Base-by-base conservation (phyloP, 2,888 invertebrate species). In the Buathra laborator region DNA sequence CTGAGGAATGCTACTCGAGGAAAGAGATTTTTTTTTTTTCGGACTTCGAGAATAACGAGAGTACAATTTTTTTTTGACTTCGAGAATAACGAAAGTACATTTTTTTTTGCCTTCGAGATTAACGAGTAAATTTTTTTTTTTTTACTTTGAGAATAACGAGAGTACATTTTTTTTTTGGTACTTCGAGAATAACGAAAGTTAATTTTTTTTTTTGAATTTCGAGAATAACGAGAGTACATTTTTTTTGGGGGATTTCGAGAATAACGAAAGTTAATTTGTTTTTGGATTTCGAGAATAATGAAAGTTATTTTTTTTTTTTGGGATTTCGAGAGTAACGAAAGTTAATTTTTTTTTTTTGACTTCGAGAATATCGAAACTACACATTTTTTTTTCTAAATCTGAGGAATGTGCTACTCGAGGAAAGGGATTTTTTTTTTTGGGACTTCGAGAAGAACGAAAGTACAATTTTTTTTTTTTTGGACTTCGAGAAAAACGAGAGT, bases 401-500 rank as follows among this genome's bases (percentile, higher is more conserved):
- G n/a, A n/a, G n/a, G n/a, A n/a, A n/a, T n/a, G n/a, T n/a, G n/a
- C n/a, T n/a, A n/a, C n/a, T n/a, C n/a, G n/a, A n/a, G n/a, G n/a
- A n/a, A n/a, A n/a, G n/a, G n/a, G n/a, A 24, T 2, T 2, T 0
- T 53, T 16, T 16, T 19, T 12, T 43, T 51, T 7, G 67, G 43
- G 46, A 51, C 78, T 66, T 48, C 76, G 70, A 84, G 68, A 85
- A 87, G 88, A 88, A 86, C 75, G 84, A 88, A 71, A 76, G 85
- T 88, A 90, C 86, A 85, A 84, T 90, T 37, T 93, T 93, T 91
- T 93, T 90, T 93, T 92, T 89, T 90, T 93, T 93, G n/a, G 24
- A 24, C 3, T 24, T 24, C 24, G 24, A 24, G 3, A 24, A 24
- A 1, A 24, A 93, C 90, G 93, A 93, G 93, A 91, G 91, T 92